Evolutionary conservation across 2,888 invertebrate genomes (phyloP), one percentile per base, ranked within the genome.

Genomic region (Sinhomidia bicolor): DNA sequence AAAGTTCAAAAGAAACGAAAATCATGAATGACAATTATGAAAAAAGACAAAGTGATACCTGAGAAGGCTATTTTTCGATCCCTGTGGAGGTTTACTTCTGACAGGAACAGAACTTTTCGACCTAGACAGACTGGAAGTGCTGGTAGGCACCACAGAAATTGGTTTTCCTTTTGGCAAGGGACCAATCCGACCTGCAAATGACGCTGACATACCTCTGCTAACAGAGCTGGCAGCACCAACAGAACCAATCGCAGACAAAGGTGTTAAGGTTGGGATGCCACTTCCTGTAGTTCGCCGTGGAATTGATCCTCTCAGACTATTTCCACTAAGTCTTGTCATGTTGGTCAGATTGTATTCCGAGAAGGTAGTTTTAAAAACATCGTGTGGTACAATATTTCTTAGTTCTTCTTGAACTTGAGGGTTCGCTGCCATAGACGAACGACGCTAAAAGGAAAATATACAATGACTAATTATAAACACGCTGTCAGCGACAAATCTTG

Each of bases 321-420:
- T 84, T n/a, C 84, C 84, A 26, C 84, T 84, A 4, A 84, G 60
- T 14, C 84, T 57, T 6, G 60, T 60, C 12, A 57, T 76, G 29
- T 57, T 84, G 0, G n/a, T 51, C 7, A 68, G 32, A 23, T 82
- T 82, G 20, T 51, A 82, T 12, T 68, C 82, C 0, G 82, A 23
- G 7, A 10, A 41, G 17, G 12, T 57, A 0, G 44, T 26, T 20
- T 20, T 17, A n/a, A 74, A 74, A 1, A 84, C 68, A 1, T 82
- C 82, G 12, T 68, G 51, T 7, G 54, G 68, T 6, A 65, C 68
- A 0, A 71, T n/a, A 20, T 57, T 26, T 7, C 60, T n/a, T 9
- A 84, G 2, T 20, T 84, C 84, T 12, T 71, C 41, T 14, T 84
- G 74, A 57, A 84, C 84, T n/a, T 57, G 84, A 10, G 84, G 84